These are phyloP conservation scores for Malacosoma neustria DNA, from an alignment of 2,888 invertebrate species.

Conservation along the genomic window DNA sequence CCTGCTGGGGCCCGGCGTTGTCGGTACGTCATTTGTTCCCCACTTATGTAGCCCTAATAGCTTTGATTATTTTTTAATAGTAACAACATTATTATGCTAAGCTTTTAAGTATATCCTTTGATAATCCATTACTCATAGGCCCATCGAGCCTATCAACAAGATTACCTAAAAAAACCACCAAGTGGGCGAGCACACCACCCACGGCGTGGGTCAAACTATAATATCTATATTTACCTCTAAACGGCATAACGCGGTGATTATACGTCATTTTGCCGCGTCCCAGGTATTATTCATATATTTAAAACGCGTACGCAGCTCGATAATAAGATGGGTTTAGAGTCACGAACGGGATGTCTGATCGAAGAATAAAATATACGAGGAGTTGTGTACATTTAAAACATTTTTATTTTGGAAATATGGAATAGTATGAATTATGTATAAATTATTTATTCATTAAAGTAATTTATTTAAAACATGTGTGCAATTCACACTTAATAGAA, in stretches of 20 bases:
- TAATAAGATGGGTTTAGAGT: conserved; percentile 60
- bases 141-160: neutral
- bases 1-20: too few species aligned
- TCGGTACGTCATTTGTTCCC: too few species aligned
- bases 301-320: conserved; percentile 63
- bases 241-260: conserved; percentile 57
- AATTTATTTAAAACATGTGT: too few species aligned
- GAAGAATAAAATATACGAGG: conserved; percentile 20
- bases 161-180: conserved; percentile 1
- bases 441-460: too few species aligned
- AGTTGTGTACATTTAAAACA: conserved; percentile 11
- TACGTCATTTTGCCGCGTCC: conserved; percentile 60
- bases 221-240: conserved; percentile 68
- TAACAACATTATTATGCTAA: too few species aligned
- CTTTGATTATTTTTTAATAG: too few species aligned
- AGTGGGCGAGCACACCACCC: conserved; percentile 17
- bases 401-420: neutral
- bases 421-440: too few species aligned
- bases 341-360: conserved; percentile 40
- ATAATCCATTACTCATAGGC: neutral
- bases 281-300: conserved; percentile 65
- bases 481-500: too few species aligned
- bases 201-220: conserved; percentile 23
- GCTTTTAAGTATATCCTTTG: too few species aligned
- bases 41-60: too few species aligned